A percentile compares a stretch with the other conserved stretches of the same genome.
Evolutionary conservation across 2,797 vertebrate genomes (phyloP).

Genomic region (Pterois miles): DNA sequence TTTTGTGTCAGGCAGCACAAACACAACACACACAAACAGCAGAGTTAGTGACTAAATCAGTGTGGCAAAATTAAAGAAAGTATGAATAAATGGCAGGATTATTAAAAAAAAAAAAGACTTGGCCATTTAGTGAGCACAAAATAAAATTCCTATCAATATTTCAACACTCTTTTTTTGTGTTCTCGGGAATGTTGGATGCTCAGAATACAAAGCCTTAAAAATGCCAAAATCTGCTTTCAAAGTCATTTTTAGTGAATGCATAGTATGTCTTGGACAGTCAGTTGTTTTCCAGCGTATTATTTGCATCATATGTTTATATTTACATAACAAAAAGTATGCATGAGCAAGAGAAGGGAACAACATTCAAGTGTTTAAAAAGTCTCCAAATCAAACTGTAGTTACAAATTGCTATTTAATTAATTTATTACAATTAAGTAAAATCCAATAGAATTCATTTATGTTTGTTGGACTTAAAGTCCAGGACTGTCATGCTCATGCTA

Average conservation of each 20-base stretch:
- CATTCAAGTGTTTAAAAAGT: slow-evolving; percentile 49
- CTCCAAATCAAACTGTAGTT: slow-evolving; percentile 36
- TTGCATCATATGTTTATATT: slow-evolving; percentile 49
- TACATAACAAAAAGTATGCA: slow-evolving; percentile 47
- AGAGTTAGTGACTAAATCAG: slow-evolving; percentile 15
- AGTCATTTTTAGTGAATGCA: slow-evolving; percentile 51
- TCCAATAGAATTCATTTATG: slow-evolving; percentile 46
- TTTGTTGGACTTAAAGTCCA: slow-evolving; percentile 52
- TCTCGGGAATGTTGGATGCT: slow-evolving; percentile 33
- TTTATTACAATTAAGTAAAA: slow-evolving; percentile 55
- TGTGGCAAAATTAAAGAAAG: background rate
- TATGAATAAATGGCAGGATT: background rate
- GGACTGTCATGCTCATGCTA: slow-evolving; percentile 78
- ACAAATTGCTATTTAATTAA: slow-evolving; percentile 55
- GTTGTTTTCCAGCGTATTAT: slow-evolving; percentile 38
- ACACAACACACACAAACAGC: slow-evolving; percentile 30
- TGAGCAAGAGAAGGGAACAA: slow-evolving; percentile 40
- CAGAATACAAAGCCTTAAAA: slow-evolving; percentile 44
- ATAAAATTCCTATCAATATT: background rate
- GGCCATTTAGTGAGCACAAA: slow-evolving; percentile 32
- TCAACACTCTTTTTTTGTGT: slow-evolving; percentile 8
- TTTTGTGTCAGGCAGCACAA: slow-evolving; percentile 22
- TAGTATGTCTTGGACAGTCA: slow-evolving; percentile 50
- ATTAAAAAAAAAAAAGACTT: slow-evolving; percentile 32
- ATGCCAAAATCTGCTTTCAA: slow-evolving; percentile 26